Percentiles rank a stretch among this genome's conserved stretches.
Conservation (phyloP, 2,888 invertebrate species). For the Amblyjoppa proteus region DNA sequence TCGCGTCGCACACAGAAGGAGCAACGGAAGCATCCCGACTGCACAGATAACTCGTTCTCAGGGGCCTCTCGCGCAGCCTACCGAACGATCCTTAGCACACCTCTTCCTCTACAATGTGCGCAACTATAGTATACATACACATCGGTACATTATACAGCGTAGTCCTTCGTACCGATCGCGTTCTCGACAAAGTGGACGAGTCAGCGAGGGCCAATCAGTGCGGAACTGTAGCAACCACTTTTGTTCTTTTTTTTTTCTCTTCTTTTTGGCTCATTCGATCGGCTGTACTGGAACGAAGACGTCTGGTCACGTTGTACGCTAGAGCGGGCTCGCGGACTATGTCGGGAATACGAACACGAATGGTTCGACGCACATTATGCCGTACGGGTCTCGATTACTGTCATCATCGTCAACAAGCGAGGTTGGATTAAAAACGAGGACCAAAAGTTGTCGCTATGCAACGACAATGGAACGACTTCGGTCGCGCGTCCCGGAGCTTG, state of each 20-base stretch:
- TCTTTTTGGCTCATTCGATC: slow-evolving; percentile 33
- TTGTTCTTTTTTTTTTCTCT: slow-evolving; percentile 51
- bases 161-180: slow-evolving; percentile 53
- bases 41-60: slow-evolving; percentile 64
- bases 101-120: slow-evolving; percentile 41
- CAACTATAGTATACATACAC: slow-evolving; percentile 25
- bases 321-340: slow-evolving; percentile 5
- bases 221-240: slow-evolving; percentile 69
- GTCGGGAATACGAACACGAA: not conserved
- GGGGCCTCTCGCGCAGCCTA: slow-evolving; percentile 41
- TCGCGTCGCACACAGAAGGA: slow-evolving; percentile 55
- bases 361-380: not conserved
- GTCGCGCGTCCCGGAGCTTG: not conserved
- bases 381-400: slow-evolving; percentile 4
- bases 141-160: slow-evolving; percentile 27
- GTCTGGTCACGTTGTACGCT: slow-evolving; percentile 37
- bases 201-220: slow-evolving; percentile 74
- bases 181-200: slow-evolving; percentile 71
- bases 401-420: slow-evolving; percentile 8
- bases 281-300: slow-evolving; percentile 8
- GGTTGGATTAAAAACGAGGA: not conserved
- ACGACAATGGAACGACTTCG: not conserved
- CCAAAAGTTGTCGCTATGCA: not conserved
- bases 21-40: slow-evolving; percentile 55
- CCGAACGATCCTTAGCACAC: slow-evolving; percentile 60